phyloP scores from a whole-genome alignment of 2,888 invertebrate genomes.

The Ochropleura plecta region DNA sequence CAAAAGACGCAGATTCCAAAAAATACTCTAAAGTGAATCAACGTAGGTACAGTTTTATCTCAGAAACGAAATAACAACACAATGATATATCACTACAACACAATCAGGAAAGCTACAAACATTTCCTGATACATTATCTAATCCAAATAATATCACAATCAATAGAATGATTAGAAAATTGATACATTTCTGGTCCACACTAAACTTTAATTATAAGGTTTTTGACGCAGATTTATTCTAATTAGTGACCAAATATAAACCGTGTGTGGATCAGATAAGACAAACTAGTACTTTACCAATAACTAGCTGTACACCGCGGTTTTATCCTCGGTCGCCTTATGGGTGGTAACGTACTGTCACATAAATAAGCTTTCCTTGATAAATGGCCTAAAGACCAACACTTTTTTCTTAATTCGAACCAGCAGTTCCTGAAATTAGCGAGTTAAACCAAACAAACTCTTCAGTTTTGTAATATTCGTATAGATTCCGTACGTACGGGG shows the following conservation, averaged over 20 bases:
- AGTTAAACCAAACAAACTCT: too few species aligned
- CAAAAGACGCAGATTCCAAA: background rate
- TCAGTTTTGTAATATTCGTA: too few species aligned
- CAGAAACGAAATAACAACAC: constrained; percentile 19
- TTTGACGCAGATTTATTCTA: background rate
- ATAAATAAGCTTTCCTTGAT: too few species aligned
- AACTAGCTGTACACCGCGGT: background rate
- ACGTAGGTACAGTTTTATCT: constrained; percentile 32
- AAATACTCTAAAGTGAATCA: background rate
- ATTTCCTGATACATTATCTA: constrained; percentile 45
- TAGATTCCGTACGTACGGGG: background rate
- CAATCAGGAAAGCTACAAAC: constrained; percentile 31
- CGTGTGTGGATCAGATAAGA: too few species aligned
- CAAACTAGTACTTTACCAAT: background rate
- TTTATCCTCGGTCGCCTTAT: too few species aligned
- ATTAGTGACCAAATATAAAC: too few species aligned
- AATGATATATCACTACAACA: constrained; percentile 4
- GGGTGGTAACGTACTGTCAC: too few species aligned
- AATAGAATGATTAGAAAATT: constrained; percentile 27
- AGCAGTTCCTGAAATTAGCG: too few species aligned
- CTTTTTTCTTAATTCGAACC: too few species aligned
- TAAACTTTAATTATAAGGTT: constrained; percentile 7
- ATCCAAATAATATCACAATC: constrained; percentile 36
- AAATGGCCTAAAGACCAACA: too few species aligned
- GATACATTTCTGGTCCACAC: background rate